A percentile compares a stretch with the other conserved stretches of the same genome.
Conservation (phyloP, 2,797 vertebrate genomes). For the Cyclura pinguis region DNA sequence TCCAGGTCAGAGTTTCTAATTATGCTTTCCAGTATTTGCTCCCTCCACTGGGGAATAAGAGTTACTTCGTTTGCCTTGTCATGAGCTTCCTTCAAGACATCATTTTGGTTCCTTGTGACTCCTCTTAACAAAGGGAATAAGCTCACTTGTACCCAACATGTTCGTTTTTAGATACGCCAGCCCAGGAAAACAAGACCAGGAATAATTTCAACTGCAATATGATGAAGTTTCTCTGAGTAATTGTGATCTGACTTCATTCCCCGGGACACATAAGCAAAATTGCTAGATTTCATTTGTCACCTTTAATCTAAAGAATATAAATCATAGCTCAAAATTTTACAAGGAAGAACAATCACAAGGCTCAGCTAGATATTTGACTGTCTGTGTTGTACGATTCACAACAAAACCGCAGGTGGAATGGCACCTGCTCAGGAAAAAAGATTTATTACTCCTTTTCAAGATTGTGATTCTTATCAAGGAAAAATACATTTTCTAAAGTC, state of each 20-base stretch:
- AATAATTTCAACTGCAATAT: background rate
- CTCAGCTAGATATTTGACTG: background rate
- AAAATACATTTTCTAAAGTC: background rate
- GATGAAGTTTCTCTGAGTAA: background rate
- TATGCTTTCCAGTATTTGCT: constrained; percentile 73
- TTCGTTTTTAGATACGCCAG: background rate
- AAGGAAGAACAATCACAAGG: constrained; percentile 5
- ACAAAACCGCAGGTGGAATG: background rate
- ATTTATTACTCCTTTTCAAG: constrained; percentile 20
- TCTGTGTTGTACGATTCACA: constrained; percentile 26
- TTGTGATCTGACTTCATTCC: background rate
- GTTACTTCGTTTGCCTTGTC: constrained; percentile 63
- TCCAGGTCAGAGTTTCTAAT: constrained; percentile 78
- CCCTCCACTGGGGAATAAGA: constrained; percentile 52
- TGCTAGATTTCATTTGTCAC: constrained; percentile 25
- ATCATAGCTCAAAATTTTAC: constrained; percentile 15
- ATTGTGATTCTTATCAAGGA: background rate
- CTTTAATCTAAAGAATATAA: constrained; percentile 9
- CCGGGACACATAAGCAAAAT: background rate
- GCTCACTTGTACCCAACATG: background rate
- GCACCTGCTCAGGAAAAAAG: background rate
- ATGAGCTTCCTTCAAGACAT: constrained; percentile 55
- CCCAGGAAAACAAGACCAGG: background rate
- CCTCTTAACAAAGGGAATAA: background rate
- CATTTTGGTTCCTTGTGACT: constrained; percentile 6